These are phyloP conservation scores for Sitta europaea DNA, from an alignment of 2,113 vertebrate species.

Conservation along the genomic window DNA sequence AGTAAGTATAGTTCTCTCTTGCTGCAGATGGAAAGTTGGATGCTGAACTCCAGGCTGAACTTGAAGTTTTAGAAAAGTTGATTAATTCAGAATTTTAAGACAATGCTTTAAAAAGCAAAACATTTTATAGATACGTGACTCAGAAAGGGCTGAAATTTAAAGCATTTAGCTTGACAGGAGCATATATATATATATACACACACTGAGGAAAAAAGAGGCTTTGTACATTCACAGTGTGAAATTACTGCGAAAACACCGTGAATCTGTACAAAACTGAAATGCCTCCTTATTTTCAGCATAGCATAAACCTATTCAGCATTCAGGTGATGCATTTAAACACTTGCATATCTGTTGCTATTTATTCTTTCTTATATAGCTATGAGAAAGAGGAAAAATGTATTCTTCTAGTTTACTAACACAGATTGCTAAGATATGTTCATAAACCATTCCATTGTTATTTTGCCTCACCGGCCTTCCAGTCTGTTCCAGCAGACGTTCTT, in stretches of 20 bases:
- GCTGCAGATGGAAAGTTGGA: not conserved
- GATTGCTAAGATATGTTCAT: not conserved
- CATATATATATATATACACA: not conserved
- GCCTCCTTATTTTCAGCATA: not conserved
- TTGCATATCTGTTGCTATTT: not conserved
- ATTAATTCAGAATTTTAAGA: conserved; percentile 29
- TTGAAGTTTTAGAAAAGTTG: conserved; percentile 19
- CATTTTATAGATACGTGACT: not conserved
- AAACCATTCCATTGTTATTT: not conserved
- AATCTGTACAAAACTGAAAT: not conserved
- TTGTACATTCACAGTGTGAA: not conserved
- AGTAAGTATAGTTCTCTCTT: not conserved
- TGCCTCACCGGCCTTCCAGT: not conserved
- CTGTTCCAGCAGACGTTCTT: not conserved
- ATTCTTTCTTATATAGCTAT: not conserved
- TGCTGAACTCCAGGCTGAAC: not conserved
- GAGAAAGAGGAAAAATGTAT: not conserved
- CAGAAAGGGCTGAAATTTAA: conserved; percentile 9
- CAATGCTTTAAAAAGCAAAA: conserved; percentile 22
- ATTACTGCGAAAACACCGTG: not conserved
- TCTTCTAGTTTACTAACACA: not conserved
- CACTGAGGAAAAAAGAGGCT: not conserved
- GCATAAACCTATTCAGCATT: not conserved
- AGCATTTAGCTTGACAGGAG: not conserved
- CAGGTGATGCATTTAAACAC: not conserved